These are phyloP conservation scores for Mormyrus lacerda DNA, from an alignment of 2,113 vertebrate species.

Conservation along the genomic window DNA sequence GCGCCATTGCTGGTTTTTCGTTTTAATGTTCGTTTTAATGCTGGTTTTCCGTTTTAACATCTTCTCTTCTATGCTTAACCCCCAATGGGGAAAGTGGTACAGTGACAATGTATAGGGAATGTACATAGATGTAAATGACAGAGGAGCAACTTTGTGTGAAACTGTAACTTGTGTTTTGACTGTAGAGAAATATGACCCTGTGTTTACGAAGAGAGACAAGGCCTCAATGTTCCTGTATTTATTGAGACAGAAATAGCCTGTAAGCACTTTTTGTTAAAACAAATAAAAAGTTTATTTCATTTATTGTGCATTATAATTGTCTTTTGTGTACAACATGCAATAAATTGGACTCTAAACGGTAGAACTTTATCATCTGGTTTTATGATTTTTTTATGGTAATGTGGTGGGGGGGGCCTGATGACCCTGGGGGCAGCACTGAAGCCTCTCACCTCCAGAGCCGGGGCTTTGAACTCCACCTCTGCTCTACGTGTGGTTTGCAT, in stretches of 20 bases:
- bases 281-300: conserved; percentile 66
- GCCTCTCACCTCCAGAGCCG: neutral
- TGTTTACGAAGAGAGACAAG: conserved; percentile 62
- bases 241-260: conserved; percentile 89
- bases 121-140: conserved; percentile 48
- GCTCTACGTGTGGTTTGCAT: neutral
- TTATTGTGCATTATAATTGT: conserved; percentile 89
- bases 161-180: conserved; percentile 76
- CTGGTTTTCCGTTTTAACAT: conserved; percentile 35
- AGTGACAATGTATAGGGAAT: conserved; percentile 43
- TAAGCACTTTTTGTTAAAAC: conserved; percentile 92
- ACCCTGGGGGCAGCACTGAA: neutral
- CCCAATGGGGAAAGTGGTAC: conserved; percentile 47
- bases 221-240: conserved; percentile 83
- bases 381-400: neutral
- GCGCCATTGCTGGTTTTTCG: conserved; percentile 30
- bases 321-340: conserved; percentile 90
- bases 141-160: conserved; percentile 61
- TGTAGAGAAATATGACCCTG: conserved; percentile 68
- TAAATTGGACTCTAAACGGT: conserved; percentile 54
- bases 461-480: neutral
- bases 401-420: neutral
- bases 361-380: conserved; percentile 31
- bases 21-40: neutral
- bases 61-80: conserved; percentile 31